A percentile compares a stretch with the other conserved stretches of the same genome.
Conservation (phyloP, 1,140 invertebrate genomes). For the Magallana ariakensis region DNA sequence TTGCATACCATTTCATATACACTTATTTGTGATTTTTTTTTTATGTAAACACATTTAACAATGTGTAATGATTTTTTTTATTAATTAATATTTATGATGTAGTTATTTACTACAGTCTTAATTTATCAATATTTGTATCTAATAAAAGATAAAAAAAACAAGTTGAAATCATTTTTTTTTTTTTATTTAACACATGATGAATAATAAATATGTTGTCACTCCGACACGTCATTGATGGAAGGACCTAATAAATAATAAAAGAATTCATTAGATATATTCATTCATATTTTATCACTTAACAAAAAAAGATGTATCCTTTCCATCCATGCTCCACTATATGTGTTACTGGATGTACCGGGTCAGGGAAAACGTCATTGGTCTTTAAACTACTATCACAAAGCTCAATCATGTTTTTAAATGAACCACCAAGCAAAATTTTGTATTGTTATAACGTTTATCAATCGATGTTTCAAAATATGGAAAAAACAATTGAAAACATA, state of each 20-base stretch:
- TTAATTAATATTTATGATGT: no score
- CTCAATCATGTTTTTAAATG: not conserved
- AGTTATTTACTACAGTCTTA: no score
- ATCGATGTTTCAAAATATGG: slow-evolving; percentile 8
- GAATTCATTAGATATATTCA: not conserved
- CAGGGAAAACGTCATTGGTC: slow-evolving; percentile 36
- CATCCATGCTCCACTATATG: not conserved
- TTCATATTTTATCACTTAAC: not conserved
- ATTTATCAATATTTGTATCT: not conserved
- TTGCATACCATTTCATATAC: no score
- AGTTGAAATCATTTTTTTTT: no score
- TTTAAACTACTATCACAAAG: not conserved
- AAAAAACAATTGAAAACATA: not conserved
- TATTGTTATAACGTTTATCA: slow-evolving; percentile 24
- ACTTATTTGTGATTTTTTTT: no score
- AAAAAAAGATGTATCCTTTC: not conserved
- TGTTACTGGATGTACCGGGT: slow-evolving; percentile 33
- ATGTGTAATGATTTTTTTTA: no score
- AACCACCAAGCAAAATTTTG: not conserved
- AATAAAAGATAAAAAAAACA: not conserved
- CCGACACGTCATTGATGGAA: not conserved
- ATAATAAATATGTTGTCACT: no score
- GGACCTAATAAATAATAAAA: not conserved
- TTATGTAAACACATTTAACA: no score
- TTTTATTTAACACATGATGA: no score